Conservation (phyloP, 2,113 vertebrate species). For the Calidris pugnax region DNA sequence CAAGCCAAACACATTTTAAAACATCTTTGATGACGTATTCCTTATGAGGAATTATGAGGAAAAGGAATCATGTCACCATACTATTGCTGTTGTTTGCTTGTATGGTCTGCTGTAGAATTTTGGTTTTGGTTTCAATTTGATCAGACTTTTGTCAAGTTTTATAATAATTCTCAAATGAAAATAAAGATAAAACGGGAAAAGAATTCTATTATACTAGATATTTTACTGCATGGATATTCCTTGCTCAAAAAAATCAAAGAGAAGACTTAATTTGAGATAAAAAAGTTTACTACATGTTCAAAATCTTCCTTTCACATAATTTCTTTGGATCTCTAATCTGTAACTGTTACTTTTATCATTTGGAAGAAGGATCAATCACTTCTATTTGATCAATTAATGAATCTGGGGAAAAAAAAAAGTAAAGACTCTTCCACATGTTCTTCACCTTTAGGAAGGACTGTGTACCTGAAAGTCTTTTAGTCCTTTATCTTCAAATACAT, state of each 20-base stretch:
- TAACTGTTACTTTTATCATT: not conserved
- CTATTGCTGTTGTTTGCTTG: not conserved
- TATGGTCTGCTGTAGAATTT: not conserved
- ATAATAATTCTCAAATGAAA: not conserved
- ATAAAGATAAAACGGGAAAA: not conserved
- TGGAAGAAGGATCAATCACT: not conserved
- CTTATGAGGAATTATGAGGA: not conserved
- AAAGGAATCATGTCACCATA: not conserved
- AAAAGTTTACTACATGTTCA: not conserved
- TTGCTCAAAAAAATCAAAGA: not conserved
- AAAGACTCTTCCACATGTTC: not conserved
- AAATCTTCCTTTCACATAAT: not conserved
- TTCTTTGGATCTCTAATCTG: not conserved
- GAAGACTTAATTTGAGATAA: not conserved
- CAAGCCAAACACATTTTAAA: not conserved
- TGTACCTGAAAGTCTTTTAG: not conserved
- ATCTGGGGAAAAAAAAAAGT: not conserved
- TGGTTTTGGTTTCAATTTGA: not conserved
- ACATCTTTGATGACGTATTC: not conserved
- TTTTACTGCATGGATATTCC: not conserved
- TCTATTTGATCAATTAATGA: not conserved
- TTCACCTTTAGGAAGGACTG: not conserved
- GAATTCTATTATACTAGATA: not conserved
- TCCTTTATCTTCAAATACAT: not conserved
- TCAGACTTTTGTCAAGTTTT: not conserved